These are phyloP conservation scores for Gastrophysa polygoni DNA, from an alignment of 2,888 invertebrate genomes.

Conservation along the genomic window DNA sequence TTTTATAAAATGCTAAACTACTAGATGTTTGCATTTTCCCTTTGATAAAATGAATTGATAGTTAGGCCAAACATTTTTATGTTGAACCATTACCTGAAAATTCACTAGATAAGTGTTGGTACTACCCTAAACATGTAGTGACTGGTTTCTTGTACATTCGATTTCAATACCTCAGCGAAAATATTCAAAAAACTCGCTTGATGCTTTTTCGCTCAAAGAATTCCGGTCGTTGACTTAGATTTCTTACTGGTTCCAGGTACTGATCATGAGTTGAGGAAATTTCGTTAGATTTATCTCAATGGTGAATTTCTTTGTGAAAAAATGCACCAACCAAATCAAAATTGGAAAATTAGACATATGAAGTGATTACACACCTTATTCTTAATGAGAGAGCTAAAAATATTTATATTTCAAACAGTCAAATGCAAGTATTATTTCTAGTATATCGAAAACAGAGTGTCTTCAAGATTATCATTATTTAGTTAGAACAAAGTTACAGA, in stretches of 20 bases:
- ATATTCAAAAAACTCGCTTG: slow-evolving; percentile 49
- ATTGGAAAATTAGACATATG: slow-evolving; percentile 47
- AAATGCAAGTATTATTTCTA: slow-evolving; percentile 48
- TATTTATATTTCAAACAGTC: slow-evolving; percentile 51
- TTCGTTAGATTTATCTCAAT: slow-evolving; percentile 28
- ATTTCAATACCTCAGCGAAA: slow-evolving; percentile 54
- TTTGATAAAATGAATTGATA: slow-evolving; percentile 21
- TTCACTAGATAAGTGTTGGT: slow-evolving; percentile 54
- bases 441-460: slow-evolving; percentile 28
- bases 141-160: slow-evolving; percentile 55
- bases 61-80: slow-evolving; percentile 38
- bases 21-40: not conserved
- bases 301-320: slow-evolving; percentile 32
- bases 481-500: not conserved
- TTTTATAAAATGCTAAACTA: not conserved
- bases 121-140: slow-evolving; percentile 56
- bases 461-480: slow-evolving; percentile 9
- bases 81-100: slow-evolving; percentile 48
- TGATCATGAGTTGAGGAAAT: slow-evolving; percentile 34
- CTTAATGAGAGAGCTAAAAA: slow-evolving; percentile 53
- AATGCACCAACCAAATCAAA: slow-evolving; percentile 43
- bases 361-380: slow-evolving; percentile 48
- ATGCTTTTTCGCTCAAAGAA: slow-evolving; percentile 38
- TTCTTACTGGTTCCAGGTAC: slow-evolving; percentile 7
- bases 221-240: slow-evolving; percentile 38